These are phyloP conservation scores for Latrodectus elegans DNA, from an alignment of 2,888 invertebrate species.

Conservation along the genomic window DNA sequence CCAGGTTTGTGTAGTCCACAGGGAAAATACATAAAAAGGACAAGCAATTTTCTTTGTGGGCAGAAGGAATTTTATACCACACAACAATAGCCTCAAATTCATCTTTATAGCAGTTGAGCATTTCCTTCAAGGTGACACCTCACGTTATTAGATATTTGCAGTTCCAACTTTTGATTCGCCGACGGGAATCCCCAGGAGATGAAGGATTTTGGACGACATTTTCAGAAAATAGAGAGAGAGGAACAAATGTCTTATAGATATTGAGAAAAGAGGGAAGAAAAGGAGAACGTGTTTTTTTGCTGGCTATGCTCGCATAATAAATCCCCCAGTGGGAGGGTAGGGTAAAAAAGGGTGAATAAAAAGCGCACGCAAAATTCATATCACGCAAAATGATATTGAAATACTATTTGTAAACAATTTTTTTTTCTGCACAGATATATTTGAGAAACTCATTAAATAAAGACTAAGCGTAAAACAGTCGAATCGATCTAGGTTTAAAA, in stretches of 20 bases:
- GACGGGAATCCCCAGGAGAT: neutral
- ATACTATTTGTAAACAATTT: too few species aligned
- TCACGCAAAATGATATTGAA: too few species aligned
- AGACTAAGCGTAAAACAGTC: too few species aligned
- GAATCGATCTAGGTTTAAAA: too few species aligned
- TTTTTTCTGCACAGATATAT: too few species aligned
- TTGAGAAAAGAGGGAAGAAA: neutral
- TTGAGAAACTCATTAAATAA: too few species aligned
- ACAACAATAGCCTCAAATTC: slow-evolving; percentile 1
- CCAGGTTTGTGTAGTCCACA: neutral
- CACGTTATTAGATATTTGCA: slow-evolving; percentile 1
- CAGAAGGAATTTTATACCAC: slow-evolving; percentile 1
- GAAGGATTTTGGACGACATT: slow-evolving; percentile 5
- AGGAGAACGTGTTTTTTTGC: neutral
- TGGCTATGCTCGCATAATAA: neutral
- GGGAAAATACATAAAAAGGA: neutral
- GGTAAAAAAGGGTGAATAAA: neutral
- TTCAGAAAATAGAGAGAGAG: neutral
- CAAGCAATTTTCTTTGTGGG: neutral
- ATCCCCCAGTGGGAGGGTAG: neutral
- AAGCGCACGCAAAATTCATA: too few species aligned
- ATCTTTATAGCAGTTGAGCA: neutral
- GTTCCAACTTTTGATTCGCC: slow-evolving; percentile 1
- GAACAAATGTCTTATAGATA: neutral
- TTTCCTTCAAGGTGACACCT: neutral